Evolutionary conservation across 2,113 vertebrate species (phyloP).

Genomic region (Sclerurus mexicanus): DNA sequence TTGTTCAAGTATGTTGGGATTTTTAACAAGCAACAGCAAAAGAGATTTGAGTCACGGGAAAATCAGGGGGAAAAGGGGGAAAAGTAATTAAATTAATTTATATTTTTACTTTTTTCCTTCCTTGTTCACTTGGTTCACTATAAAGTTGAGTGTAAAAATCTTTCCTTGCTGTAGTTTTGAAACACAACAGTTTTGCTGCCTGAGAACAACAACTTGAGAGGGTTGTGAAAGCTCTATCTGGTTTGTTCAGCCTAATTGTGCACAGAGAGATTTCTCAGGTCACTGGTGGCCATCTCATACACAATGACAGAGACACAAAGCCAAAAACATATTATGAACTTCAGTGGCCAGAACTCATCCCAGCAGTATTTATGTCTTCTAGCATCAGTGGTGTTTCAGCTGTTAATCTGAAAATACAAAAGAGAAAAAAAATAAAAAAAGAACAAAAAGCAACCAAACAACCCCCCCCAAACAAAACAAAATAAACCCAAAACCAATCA

Average conservation of each 20-base stretch:
- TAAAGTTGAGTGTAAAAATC: rapidly evolving
- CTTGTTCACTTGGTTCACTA: neutral
- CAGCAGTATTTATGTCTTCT: neutral
- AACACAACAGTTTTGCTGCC: neutral
- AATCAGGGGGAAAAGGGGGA: neutral
- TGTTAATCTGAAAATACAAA: neutral
- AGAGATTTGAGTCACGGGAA: neutral
- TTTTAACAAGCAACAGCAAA: neutral
- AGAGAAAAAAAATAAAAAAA: neutral
- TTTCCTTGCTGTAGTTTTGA: neutral
- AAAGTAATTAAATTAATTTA: neutral
- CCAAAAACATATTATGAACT: neutral
- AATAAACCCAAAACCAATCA: too few species aligned
- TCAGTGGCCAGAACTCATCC: neutral
- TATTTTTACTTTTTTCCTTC: neutral
- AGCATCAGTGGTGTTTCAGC: neutral
- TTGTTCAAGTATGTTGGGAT: neutral
- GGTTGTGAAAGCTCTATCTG: neutral
- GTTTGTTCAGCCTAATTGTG: neutral
- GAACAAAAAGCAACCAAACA: too few species aligned
- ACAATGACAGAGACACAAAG: neutral
- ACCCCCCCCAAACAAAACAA: neutral
- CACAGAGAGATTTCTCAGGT: neutral
- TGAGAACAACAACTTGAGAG: neutral
- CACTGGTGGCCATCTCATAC: neutral